phyloP scores from a whole-genome alignment of 1,140 invertebrate genomes.

The Sarcophaga peregrina region DNA sequence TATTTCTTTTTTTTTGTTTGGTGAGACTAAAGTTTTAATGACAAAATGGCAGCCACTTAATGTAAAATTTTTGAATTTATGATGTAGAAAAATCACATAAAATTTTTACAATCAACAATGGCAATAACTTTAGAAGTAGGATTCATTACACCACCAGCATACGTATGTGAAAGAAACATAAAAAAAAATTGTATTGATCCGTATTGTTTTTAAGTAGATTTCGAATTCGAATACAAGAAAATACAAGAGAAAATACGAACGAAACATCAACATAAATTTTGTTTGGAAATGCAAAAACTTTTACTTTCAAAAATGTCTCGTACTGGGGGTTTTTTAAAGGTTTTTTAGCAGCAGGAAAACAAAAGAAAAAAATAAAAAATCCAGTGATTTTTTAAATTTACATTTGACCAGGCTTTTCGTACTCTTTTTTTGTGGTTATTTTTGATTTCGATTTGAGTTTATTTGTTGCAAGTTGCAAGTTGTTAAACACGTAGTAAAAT shows the following conservation, averaged over 20 bases:
- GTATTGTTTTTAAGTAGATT: constrained; percentile 7
- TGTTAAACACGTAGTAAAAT: constrained; percentile 34
- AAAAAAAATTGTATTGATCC: constrained; percentile 9
- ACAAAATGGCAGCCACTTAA: too few species aligned
- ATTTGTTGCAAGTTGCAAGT: background rate
- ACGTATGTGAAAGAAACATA: too few species aligned
- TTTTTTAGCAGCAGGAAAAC: background rate
- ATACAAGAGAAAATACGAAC: background rate
- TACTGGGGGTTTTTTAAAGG: background rate
- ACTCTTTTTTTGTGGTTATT: background rate
- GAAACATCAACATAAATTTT: constrained; percentile 32
- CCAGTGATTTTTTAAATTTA: constrained; percentile 7
- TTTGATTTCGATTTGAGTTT: background rate
- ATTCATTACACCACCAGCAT: background rate
- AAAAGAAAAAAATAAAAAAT: background rate
- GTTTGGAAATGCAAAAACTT: background rate
- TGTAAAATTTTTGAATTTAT: constrained; percentile 8
- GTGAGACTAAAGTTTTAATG: background rate
- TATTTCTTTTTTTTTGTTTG: too few species aligned
- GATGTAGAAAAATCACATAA: constrained; percentile 31
- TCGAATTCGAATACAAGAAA: background rate
- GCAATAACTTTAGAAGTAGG: background rate
- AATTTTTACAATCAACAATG: constrained; percentile 11
- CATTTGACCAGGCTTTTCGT: background rate
- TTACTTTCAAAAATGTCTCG: constrained; percentile 36